Evolutionary conservation across 2,113 vertebrate genomes (phyloP).

Genomic region (Lophochroa leadbeateri): DNA sequence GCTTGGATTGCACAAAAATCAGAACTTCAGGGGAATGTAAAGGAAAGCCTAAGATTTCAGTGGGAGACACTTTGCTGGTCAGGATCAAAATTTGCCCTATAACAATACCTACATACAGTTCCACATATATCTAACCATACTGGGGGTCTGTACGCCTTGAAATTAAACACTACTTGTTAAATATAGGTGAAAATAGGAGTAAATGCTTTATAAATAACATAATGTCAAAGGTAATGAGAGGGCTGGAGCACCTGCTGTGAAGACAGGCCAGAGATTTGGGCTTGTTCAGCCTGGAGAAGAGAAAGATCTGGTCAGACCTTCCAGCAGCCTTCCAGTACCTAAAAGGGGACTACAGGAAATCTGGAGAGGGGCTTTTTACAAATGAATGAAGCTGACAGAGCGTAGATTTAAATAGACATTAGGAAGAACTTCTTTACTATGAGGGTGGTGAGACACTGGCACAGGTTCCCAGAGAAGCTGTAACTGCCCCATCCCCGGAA

Average conservation of each 20-base stretch:
- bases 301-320: neutral
- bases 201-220: neutral
- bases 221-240: neutral
- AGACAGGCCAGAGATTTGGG: neutral
- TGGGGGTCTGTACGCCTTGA: neutral
- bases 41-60: neutral
- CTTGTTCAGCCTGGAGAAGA: neutral
- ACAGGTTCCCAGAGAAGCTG: neutral
- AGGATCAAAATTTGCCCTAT: neutral
- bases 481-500: neutral
- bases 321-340: neutral
- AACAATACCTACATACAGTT: neutral
- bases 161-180: neutral
- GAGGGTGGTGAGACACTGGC: neutral
- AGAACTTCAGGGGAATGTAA: neutral
- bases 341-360: neutral
- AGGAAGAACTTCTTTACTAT: neutral
- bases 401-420: neutral
- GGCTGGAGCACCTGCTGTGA: neutral
- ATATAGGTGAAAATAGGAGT: neutral
- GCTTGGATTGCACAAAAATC: neutral
- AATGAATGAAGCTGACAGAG: neutral
- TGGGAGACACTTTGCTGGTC: neutral
- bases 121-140: neutral
- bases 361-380: neutral